These are phyloP conservation scores for Megaceryle alcyon DNA, from an alignment of 2,797 vertebrate genomes.

Conservation along the genomic window DNA sequence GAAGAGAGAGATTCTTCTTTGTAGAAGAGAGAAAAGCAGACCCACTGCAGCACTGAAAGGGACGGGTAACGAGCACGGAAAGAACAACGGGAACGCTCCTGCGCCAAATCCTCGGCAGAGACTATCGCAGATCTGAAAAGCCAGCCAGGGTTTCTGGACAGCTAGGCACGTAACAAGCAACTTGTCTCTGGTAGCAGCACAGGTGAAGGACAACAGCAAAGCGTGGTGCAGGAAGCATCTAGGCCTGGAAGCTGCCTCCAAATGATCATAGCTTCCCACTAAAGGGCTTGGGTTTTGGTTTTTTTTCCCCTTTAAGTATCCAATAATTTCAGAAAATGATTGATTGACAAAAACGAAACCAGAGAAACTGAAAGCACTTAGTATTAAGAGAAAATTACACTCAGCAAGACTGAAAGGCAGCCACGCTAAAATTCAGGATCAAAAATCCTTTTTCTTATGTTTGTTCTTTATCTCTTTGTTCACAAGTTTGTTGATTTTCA, in stretches of 20 bases:
- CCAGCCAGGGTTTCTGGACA: neutral
- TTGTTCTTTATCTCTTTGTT: neutral
- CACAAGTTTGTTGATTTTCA: neutral
- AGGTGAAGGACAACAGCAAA: neutral
- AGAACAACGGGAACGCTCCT: neutral
- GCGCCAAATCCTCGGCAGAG: neutral
- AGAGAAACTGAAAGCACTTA: neutral
- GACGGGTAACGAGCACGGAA: neutral
- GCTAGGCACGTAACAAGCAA: neutral
- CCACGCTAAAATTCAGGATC: neutral
- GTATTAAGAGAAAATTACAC: neutral
- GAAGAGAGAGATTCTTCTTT: no score
- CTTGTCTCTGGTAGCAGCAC: neutral
- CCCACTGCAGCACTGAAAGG: neutral
- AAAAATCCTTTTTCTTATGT: neutral
- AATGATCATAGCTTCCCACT: neutral
- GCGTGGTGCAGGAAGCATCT: rapidly evolving
- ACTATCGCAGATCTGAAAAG: neutral
- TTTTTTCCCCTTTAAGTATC: neutral
- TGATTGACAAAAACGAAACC: neutral
- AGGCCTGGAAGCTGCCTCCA: neutral
- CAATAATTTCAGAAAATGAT: neutral
- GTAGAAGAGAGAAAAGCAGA: neutral
- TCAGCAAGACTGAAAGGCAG: neutral
- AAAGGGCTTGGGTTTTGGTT: neutral